Evolutionary conservation across 1,140 invertebrate species (phyloP).

Genomic region (Lerema accius): DNA sequence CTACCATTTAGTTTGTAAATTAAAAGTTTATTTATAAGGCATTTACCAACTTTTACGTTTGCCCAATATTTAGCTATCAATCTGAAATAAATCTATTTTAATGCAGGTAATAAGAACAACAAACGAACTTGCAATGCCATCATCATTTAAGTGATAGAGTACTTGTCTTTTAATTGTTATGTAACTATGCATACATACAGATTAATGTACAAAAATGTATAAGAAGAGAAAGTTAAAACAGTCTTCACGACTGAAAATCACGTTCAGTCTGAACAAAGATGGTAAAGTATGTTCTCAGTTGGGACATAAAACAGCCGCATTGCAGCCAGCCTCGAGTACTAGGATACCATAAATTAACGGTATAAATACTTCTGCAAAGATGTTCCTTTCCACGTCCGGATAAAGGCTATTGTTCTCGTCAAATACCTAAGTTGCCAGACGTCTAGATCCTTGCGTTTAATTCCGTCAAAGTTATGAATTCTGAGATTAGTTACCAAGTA

Average conservation of each 20-base stretch:
- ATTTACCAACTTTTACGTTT: too few relatives aligned
- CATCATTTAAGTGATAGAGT: too few relatives aligned
- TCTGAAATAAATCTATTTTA: too few relatives aligned
- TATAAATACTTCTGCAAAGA: constrained; percentile 13
- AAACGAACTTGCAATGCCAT: too few relatives aligned
- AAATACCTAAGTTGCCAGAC: constrained; percentile 45
- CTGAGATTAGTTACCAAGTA: constrained; percentile 58
- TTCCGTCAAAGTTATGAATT: constrained; percentile 53
- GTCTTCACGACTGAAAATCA: neutral
- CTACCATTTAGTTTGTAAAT: too few relatives aligned
- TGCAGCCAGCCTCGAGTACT: neutral
- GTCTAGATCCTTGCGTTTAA: constrained; percentile 51
- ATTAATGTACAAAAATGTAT: too few relatives aligned
- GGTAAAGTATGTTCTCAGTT: too few relatives aligned
- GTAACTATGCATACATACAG: too few relatives aligned
- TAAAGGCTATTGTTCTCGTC: constrained; percentile 40
- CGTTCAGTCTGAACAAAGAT: neutral
- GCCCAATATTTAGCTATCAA: too few relatives aligned
- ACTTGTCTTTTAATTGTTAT: too few relatives aligned
- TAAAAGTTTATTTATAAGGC: too few relatives aligned
- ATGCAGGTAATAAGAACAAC: too few relatives aligned
- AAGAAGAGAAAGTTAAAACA: neutral
- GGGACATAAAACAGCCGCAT: neutral
- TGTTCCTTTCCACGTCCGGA: constrained; percentile 7
- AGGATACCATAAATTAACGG: neutral